Base-by-base conservation (phyloP, 1,140 invertebrate species). In the Nebria ingens region DNA sequence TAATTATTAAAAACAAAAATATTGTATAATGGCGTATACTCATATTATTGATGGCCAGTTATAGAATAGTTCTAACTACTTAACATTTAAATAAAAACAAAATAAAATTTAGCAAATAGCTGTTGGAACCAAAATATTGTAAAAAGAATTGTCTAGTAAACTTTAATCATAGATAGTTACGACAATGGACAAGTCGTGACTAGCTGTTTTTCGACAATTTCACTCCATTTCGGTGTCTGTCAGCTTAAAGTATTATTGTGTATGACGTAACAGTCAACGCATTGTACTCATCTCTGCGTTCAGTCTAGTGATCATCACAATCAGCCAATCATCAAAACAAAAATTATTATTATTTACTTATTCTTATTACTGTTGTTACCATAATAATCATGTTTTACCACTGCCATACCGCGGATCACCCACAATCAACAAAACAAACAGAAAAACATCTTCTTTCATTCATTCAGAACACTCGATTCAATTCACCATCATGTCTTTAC, bases 1-100 rank as follows among this genome's bases (percentile, higher is more conserved):
- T 20, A 50, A 17, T n/a, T n/a, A n/a, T n/a, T 15, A 51, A 51
- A 15, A 19, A 21, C 13, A 51, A 2, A 15, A 25, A 52, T 52
- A 25, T 23, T 52, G 21, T 23, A 52, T 21, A 52, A 52, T 52
- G 51, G 51, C 51, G 23, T 52, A 52, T 52, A 52, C 23, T 52
- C 21, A 23, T 52, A 52, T n/a, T n/a, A n/a, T 52, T 45, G 40
- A 45, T 45, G 40, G 40, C 40, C 40, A 45, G 40, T 11, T 45
- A 45, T 45, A 45, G 40, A 12, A 45, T 45, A 45, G 40, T 45
- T 45, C 6, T 45, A 45, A 45, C 40, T 45, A 45, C 40, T 45
- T 45, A 34, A 45, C 40, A 45, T 45, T n/a, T n/a, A n/a, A n/a
- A n/a, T n/a, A n/a, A n/a, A n/a, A n/a, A 17, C 9, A 45, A 45